Evolutionary conservation across 2,888 invertebrate species (phyloP).

Genomic region (Pammene aurita): DNA sequence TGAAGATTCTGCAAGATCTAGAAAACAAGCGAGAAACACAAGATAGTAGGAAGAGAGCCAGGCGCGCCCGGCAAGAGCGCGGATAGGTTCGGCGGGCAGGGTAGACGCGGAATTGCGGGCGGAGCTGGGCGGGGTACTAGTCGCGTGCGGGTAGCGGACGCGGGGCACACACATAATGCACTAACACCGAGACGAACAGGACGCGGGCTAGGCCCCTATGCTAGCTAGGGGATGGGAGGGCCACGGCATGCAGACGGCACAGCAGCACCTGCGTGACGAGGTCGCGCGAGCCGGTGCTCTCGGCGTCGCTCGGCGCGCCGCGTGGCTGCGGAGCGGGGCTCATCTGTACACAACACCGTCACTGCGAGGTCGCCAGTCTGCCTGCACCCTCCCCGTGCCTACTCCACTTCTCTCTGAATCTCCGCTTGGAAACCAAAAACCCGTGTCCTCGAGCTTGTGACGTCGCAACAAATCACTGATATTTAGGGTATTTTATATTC

Average conservation of each 20-base stretch:
- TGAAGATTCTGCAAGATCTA: conserved; percentile 99
- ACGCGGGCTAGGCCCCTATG: conserved; percentile 78
- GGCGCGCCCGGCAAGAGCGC: conserved; percentile 76
- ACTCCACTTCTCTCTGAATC: conserved; percentile 81
- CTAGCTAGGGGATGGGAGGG: conserved; percentile 59
- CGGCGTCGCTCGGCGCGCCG: conserved; percentile 73
- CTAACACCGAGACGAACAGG: conserved; percentile 76
- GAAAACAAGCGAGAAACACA: conserved; percentile 95
- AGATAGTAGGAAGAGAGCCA: conserved; percentile 89
- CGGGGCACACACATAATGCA: conserved; percentile 72
- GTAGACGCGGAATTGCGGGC: conserved; percentile 62
- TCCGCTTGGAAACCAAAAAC: conserved; percentile 65
- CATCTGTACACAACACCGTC: conserved; percentile 82
- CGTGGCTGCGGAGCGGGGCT: conserved; percentile 80
- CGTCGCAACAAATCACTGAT: conserved; percentile 19
- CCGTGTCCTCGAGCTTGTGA: conserved; percentile 42
- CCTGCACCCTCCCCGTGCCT: conserved; percentile 69
- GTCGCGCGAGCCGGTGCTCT: conserved; percentile 74
- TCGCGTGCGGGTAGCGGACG: conserved; percentile 53
- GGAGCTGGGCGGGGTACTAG: conserved; percentile 57
- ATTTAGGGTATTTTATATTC: conserved; percentile 2
- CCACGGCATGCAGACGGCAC: conserved; percentile 57
- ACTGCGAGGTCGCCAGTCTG: conserved; percentile 68
- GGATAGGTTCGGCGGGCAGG: conserved; percentile 65
- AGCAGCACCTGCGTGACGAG: conserved; percentile 77